A percentile compares a stretch with the other conserved stretches of the same genome.
Evolutionary conservation across 2,113 vertebrate species (phyloP).

Genomic region (Pardalotus punctatus): DNA sequence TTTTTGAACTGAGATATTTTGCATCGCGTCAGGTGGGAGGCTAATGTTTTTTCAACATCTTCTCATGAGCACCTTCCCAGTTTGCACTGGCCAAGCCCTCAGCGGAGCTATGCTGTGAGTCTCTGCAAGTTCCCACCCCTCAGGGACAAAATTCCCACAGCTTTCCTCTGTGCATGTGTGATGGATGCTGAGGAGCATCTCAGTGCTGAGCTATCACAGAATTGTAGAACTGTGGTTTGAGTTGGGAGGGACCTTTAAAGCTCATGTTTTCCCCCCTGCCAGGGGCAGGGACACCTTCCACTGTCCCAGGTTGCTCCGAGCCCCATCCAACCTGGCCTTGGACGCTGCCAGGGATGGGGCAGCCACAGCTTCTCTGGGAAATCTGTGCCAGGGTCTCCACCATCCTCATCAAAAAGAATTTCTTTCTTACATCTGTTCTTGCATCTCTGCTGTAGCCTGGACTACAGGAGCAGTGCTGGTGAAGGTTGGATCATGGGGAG

Average conservation of each 20-base stretch:
- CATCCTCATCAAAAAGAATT: rapidly evolving
- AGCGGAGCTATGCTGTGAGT: neutral
- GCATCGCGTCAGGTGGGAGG: rapidly evolving
- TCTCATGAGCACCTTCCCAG: rapidly evolving
- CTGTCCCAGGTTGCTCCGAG: rapidly evolving
- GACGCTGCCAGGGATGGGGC: rapidly evolving
- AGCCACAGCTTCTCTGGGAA: neutral
- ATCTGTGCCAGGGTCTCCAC: rapidly evolving
- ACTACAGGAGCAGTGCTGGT: neutral
- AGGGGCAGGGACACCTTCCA: rapidly evolving
- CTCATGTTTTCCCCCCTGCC: rapidly evolving
- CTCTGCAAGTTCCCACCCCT: neutral
- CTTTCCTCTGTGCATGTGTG: rapidly evolving
- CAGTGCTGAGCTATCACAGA: rapidly evolving
- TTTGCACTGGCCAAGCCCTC: neutral
- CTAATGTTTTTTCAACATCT: neutral
- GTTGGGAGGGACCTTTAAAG: neutral
- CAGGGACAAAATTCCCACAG: rapidly evolving
- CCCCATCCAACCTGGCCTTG: rapidly evolving
- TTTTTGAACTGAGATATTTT: neutral
- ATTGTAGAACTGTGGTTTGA: neutral
- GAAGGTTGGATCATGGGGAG: neutral
- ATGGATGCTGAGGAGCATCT: neutral
- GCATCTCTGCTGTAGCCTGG: neutral
- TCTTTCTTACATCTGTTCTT: rapidly evolving